Evolutionary conservation across 2,113 vertebrate genomes (phyloP).

Genomic region (Oncorhynchus clarkii): DNA sequence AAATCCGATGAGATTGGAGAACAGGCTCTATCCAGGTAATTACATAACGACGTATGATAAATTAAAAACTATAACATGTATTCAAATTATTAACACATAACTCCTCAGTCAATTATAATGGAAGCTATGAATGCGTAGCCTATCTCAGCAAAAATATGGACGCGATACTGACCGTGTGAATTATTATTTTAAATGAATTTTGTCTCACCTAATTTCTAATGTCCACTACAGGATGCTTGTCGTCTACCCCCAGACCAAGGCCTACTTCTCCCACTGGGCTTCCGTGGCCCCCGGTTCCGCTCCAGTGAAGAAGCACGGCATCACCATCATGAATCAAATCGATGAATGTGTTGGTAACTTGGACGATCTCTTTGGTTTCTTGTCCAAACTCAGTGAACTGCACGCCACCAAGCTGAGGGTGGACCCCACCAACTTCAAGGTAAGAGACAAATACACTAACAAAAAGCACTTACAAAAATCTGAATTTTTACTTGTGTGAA

Average conservation of each 20-base stretch:
- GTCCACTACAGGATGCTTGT: slow-evolving; percentile 61
- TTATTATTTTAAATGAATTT: not conserved
- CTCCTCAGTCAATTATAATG: not conserved
- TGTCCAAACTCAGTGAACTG: slow-evolving; percentile 77
- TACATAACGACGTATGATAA: not conserved
- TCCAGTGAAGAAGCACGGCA: slow-evolving; percentile 72
- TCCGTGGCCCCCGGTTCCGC: slow-evolving; percentile 68
- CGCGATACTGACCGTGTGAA: not conserved
- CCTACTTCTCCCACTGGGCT: slow-evolving; percentile 78
- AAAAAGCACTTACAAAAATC: no score
- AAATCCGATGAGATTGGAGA: slow-evolving; percentile 16
- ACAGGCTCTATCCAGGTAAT: slow-evolving; percentile 24
- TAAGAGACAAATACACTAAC: slow-evolving; percentile 33
- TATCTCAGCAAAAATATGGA: not conserved
- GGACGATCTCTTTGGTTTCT: slow-evolving; percentile 59
- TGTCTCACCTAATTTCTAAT: not conserved
- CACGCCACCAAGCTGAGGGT: slow-evolving; percentile 83
- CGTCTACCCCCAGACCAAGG: slow-evolving; percentile 75
- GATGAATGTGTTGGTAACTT: slow-evolving; percentile 65
- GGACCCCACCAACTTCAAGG: slow-evolving; percentile 87
- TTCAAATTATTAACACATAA: not conserved
- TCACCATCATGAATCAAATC: slow-evolving; percentile 67
- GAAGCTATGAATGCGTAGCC: not conserved
- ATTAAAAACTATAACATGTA: not conserved
- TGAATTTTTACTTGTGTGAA: not conserved